Evolutionary conservation across 2,888 invertebrate species (phyloP).

Genomic region (Andrena dorsata): DNA sequence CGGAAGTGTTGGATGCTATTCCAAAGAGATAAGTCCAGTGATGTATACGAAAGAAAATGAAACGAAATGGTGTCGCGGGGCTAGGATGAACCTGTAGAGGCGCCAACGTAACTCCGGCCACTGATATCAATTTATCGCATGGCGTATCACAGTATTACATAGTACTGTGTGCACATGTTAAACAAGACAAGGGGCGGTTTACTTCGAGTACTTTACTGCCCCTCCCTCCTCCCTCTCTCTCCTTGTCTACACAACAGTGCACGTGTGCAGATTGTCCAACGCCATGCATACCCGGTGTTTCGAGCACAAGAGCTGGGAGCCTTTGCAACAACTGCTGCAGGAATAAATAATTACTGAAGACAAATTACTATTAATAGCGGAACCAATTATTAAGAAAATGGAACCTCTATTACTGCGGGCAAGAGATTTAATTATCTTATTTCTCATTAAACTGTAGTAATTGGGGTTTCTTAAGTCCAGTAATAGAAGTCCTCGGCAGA

Average conservation of each 20-base stretch:
- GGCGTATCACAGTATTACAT: conserved; percentile 60
- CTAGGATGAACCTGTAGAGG: not conserved
- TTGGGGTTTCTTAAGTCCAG: too few relatives aligned
- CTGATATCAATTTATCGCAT: conserved; percentile 68
- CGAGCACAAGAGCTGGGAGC: not conserved
- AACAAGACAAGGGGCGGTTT: conserved; percentile 60
- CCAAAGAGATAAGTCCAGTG: too few relatives aligned
- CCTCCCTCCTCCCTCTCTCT: too few relatives aligned
- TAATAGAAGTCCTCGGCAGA: too few relatives aligned
- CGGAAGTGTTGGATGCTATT: too few relatives aligned
- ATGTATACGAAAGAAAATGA: conserved; percentile 7
- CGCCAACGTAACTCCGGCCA: conserved; percentile 17
- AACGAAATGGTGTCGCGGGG: not conserved
- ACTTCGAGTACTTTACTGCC: conserved; percentile 18
- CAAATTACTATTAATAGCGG: too few relatives aligned
- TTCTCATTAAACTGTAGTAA: too few relatives aligned
- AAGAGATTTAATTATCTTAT: too few relatives aligned
- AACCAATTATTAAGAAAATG: too few relatives aligned
- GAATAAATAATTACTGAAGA: not conserved
- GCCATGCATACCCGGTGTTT: conserved; percentile 19
- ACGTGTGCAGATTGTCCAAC: not conserved
- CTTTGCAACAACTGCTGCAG: not conserved
- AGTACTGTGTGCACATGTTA: conserved; percentile 47
- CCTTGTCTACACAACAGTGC: conserved; percentile 3
- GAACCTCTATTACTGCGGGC: too few relatives aligned